Evolutionary conservation across 1,140 invertebrate genomes (phyloP).

Genomic region (Argopecten irradians): DNA sequence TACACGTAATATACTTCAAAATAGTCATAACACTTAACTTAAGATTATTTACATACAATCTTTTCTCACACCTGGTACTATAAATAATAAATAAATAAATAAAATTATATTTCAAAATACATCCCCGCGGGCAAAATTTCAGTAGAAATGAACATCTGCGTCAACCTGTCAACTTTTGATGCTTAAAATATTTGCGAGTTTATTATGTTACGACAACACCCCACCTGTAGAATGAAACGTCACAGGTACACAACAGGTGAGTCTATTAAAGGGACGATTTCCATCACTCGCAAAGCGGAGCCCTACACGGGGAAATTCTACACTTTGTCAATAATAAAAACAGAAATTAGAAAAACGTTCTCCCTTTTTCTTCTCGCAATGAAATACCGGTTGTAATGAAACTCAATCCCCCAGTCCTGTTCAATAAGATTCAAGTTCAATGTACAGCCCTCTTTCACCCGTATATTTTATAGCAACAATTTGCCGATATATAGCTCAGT

Average conservation of each 20-base stretch:
- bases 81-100: background rate
- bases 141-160: background rate
- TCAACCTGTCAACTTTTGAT: background rate
- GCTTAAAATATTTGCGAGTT: background rate
- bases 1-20: background rate
- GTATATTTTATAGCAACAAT: background rate
- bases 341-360: background rate
- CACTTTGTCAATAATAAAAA: background rate
- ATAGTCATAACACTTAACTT: background rate
- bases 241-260: background rate
- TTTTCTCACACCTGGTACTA: conserved; percentile 4
- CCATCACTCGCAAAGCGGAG: background rate
- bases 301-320: background rate
- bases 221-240: background rate
- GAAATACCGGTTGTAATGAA: background rate
- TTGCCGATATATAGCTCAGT: background rate
- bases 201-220: background rate
- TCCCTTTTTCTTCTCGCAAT: background rate
- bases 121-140: background rate
- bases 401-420: background rate
- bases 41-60: background rate
- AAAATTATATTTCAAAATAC: background rate
- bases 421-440: background rate
- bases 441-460: background rate
- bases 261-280: background rate